Base-by-base conservation (phyloP, 2,888 invertebrate genomes). In the Strigamia crassipes region DNA sequence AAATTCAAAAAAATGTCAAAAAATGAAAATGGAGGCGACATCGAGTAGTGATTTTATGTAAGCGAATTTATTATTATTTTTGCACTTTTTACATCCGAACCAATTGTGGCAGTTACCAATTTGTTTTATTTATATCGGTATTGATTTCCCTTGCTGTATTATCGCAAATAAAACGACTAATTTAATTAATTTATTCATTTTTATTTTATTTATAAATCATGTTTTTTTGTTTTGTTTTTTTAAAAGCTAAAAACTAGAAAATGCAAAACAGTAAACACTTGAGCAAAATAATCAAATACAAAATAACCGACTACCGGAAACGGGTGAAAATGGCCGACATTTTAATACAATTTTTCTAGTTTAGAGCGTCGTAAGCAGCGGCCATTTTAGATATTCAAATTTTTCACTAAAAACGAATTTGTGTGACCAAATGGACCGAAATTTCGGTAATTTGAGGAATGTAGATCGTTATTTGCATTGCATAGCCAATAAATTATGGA, bases 211-310 rank as follows among this genome's bases (percentile, higher is more conserved):
- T 66, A 66, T 23, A 66, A 66, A 66, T 66, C 66, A 66, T 27
- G 66, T 9, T 66, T 66, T 15, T n/a, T n/a, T n/a, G 66, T 9
- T 66, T 66, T 27, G 66, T 9, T 66, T 66, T n/a, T n/a, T n/a
- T n/a, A 61, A 61, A 66, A 31, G 13, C 66, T 66, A 66, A 66
- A 66, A 66, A n/a, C 51, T 51, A 23, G 23, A 66, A 66, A 66
- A 31, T 27, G 66, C 27, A 66, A 21, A 66, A 66, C 66, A 66
- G 23, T 10, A 51, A 66, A 66, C 66, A 66, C 15, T 66, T 66
- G 66, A 66, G 66, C 66, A 66, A 66, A 66, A 66, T n/a, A 15
- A 66, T 27, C 10, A 66, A 13, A n/a, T 27, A 66, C 23, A 10
- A 23, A 66, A 66, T 66, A 66, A 9, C n/a, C n/a, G n/a, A n/a